phyloP scores from a whole-genome alignment of 2,888 invertebrate genomes.

The Erebia palarica region DNA sequence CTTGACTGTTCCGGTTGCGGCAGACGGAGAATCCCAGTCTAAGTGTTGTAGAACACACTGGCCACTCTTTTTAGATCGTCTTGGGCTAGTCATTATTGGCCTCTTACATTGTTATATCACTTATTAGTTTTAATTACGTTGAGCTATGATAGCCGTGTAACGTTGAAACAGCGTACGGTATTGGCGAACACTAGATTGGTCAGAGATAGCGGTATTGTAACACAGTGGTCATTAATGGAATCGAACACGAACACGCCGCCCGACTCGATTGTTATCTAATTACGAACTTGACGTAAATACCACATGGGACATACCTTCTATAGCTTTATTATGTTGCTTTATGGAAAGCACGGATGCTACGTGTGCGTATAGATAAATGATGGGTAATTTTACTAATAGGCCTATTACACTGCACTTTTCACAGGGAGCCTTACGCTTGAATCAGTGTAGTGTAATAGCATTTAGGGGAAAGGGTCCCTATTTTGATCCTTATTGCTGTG shows the following conservation, averaged over 20 bases:
- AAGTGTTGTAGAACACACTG: constrained; percentile 69
- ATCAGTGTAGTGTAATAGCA: too few species aligned
- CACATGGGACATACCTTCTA: constrained; percentile 62
- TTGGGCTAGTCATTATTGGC: constrained; percentile 78
- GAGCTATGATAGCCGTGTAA: constrained; percentile 22
- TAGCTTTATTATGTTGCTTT: constrained; percentile 3
- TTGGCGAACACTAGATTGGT: constrained; percentile 45
- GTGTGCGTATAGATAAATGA: background rate
- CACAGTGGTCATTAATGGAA: constrained; percentile 61
- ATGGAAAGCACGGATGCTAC: background rate
- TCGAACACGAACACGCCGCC: constrained; percentile 62
- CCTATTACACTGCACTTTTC: too few species aligned
- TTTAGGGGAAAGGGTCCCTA: too few species aligned
- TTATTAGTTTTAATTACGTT: constrained; percentile 34
- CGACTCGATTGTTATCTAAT: constrained; percentile 76
- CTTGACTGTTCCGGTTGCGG: constrained; percentile 88
- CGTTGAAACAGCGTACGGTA: constrained; percentile 56
- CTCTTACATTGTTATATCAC: constrained; percentile 61
- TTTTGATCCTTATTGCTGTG: too few species aligned
- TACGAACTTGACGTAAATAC: constrained; percentile 68
- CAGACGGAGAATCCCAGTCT: constrained; percentile 89
- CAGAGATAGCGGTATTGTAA: constrained; percentile 48
- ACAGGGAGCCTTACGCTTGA: too few species aligned
- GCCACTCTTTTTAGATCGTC: constrained; percentile 73
- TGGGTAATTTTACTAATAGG: background rate